A percentile compares a stretch with the other conserved stretches of the same genome.
Conservation (phyloP, 2,888 invertebrate genomes). For the Acanthococcus lagerstroemiae region DNA sequence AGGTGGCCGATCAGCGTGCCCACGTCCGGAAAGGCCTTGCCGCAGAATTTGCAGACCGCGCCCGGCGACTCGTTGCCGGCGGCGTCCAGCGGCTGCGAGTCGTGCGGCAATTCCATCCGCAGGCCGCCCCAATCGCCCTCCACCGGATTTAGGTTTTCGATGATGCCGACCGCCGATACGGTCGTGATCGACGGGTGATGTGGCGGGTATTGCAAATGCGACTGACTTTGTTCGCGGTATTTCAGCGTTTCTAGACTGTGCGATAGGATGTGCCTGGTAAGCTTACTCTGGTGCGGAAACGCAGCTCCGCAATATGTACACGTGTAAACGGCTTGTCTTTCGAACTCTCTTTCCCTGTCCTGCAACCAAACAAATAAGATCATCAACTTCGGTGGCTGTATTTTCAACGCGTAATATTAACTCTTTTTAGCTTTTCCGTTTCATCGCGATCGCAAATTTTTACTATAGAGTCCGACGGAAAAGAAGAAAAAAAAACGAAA, state of each 20-base stretch:
- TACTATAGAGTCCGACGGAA: no score
- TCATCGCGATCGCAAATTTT: not conserved
- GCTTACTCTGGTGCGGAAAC: slow-evolving; percentile 82
- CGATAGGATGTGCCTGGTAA: slow-evolving; percentile 78
- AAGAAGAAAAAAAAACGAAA: not conserved
- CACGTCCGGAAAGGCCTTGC: slow-evolving; percentile 84
- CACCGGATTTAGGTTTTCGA: not conserved
- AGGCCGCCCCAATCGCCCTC: slow-evolving; percentile 2
- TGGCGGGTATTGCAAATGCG: slow-evolving; percentile 45
- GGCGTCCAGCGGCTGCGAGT: slow-evolving; percentile 7
- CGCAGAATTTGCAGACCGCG: slow-evolving; percentile 84
- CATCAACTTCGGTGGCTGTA: slow-evolving; percentile 34
- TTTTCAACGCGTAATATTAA: not conserved
- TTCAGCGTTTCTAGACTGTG: slow-evolving; percentile 73
- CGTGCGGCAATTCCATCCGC: slow-evolving; percentile 12
- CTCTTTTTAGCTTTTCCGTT: not conserved
- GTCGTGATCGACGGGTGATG: not conserved
- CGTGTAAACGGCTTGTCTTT: slow-evolving; percentile 49
- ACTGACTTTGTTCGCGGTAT: slow-evolving; percentile 55
- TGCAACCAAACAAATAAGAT: slow-evolving; percentile 70
- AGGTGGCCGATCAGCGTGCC: slow-evolving; percentile 76
- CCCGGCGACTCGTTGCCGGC: slow-evolving; percentile 23
- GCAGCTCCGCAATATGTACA: slow-evolving; percentile 84
- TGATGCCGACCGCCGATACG: not conserved
- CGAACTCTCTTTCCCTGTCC: slow-evolving; percentile 82